Conservation (phyloP, 2,888 invertebrate genomes). For the Drosophila subquinaria region DNA sequence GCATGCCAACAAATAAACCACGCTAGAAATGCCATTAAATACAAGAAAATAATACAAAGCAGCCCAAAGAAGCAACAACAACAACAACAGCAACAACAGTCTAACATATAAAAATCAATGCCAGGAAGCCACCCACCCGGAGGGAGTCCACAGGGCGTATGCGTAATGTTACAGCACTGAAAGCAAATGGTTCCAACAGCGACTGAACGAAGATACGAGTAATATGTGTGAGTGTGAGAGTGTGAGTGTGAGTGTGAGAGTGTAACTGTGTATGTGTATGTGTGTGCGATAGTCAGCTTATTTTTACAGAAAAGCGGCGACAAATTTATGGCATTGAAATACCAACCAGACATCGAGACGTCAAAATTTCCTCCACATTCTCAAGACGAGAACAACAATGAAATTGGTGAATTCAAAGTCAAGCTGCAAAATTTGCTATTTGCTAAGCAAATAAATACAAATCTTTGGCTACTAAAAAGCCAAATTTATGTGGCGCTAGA, state of each 20-base stretch:
- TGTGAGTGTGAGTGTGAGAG: conserved; percentile 13
- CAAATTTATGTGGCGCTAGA: conserved; percentile 54
- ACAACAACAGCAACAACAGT: conserved; percentile 30
- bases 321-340: conserved; percentile 79
- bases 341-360: conserved; percentile 78
- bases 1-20: conserved; percentile 79
- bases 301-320: conserved; percentile 63
- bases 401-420: conserved; percentile 47
- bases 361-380: conserved; percentile 46
- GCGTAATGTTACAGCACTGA: conserved; percentile 63
- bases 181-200: conserved; percentile 24
- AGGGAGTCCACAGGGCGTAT: conserved; percentile 60
- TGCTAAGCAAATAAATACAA: conserved; percentile 59
- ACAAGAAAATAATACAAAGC: conserved; percentile 67
- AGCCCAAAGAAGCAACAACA: conserved; percentile 33
- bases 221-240: conserved; percentile 11
- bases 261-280: conserved; percentile 19
- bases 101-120: conserved; percentile 71
- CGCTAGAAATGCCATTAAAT: conserved; percentile 80
- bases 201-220: not conserved
- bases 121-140: conserved; percentile 68
- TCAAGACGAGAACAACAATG: not conserved
- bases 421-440: conserved; percentile 38
- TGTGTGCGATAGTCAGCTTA: conserved; percentile 31
- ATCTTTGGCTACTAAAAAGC: conserved; percentile 53